Evolutionary conservation across 2,797 vertebrate genomes (phyloP).

Genomic region (Sciurus vulgaris): DNA sequence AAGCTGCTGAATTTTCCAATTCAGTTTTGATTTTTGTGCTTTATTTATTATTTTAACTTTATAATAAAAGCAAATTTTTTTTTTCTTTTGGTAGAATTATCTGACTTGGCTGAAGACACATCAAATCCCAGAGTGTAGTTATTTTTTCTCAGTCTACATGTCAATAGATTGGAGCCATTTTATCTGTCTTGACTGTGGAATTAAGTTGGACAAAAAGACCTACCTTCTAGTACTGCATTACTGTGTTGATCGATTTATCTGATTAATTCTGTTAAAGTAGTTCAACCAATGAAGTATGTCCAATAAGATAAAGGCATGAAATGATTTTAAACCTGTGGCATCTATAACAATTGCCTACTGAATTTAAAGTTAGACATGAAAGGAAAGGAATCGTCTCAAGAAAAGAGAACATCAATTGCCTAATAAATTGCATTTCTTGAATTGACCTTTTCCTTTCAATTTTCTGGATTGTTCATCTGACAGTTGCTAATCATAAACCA

Average conservation of each 20-base stretch:
- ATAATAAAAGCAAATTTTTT: not conserved
- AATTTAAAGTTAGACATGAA: slow-evolving; percentile 33
- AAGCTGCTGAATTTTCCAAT: not conserved
- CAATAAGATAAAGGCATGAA: slow-evolving; percentile 13
- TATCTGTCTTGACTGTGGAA: not conserved
- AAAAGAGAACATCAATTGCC: not conserved
- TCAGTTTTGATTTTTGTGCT: not conserved
- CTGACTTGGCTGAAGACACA: not conserved
- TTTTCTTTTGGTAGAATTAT: not conserved
- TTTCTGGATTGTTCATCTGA: not conserved
- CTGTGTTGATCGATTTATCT: not conserved
- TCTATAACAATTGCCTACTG: not conserved
- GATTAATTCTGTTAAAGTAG: slow-evolving; percentile 14
- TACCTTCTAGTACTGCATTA: not conserved
- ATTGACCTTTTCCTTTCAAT: not conserved
- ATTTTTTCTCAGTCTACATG: not conserved
- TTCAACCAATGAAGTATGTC: not conserved
- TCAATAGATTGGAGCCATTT: not conserved
- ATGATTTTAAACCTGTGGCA: not conserved
- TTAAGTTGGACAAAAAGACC: not conserved
- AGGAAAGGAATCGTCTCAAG: not conserved
- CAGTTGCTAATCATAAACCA: not conserved
- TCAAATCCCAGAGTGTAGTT: not conserved
- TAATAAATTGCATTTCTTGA: not conserved
- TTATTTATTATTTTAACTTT: not conserved